phyloP scores from a whole-genome alignment of 2,888 invertebrate genomes.

The Trilocha varians region DNA sequence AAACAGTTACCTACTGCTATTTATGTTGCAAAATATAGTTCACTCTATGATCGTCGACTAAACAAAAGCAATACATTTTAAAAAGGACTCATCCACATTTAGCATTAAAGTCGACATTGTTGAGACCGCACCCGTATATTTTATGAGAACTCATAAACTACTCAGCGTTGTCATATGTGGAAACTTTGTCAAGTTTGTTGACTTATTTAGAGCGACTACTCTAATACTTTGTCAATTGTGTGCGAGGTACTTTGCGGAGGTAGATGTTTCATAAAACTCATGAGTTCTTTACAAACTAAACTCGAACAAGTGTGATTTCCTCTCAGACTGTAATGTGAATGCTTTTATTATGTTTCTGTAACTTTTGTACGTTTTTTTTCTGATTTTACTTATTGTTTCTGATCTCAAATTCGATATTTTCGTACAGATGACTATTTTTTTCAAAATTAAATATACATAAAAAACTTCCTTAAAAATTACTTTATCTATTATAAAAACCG shows the following conservation, averaged over 20 bases:
- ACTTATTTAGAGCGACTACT: background rate
- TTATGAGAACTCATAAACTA: background rate
- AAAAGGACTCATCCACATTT: slow-evolving; percentile 12
- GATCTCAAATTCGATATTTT: background rate
- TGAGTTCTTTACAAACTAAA: background rate
- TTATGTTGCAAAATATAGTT: too few species aligned
- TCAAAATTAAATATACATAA: too few species aligned
- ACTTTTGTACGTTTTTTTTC: background rate
- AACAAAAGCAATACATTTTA: slow-evolving; percentile 1
- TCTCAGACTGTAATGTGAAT: background rate
- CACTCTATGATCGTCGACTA: too few species aligned
- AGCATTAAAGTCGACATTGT: background rate
- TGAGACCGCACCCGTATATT: background rate
- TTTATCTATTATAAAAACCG: too few species aligned
- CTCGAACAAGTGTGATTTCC: background rate
- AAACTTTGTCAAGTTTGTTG: background rate
- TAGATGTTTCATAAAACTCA: background rate
- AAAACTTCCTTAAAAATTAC: too few species aligned
- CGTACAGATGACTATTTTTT: too few species aligned
- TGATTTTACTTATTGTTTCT: background rate
- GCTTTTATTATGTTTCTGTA: background rate
- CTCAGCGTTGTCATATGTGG: background rate
- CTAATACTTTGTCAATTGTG: background rate
- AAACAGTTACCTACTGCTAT: too few species aligned
- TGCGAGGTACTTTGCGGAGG: too few species aligned